phyloP scores from a whole-genome alignment of 2,797 vertebrate genomes.

The Diceros bicornis region DNA sequence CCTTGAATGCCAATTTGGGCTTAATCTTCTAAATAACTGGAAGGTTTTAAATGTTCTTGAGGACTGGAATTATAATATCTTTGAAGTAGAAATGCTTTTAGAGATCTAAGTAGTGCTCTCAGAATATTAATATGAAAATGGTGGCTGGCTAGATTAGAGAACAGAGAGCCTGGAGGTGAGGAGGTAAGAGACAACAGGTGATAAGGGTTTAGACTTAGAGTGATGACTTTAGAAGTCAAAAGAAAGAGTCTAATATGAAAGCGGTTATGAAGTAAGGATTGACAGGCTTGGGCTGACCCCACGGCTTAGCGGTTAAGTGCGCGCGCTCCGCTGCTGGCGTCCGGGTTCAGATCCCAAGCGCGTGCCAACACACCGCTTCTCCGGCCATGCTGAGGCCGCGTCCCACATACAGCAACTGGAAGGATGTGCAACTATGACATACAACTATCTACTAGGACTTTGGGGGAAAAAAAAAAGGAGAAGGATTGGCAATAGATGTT shows the following conservation, averaged over 20 bases:
- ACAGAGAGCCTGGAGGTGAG: not conserved
- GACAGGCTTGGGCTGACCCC: not conserved
- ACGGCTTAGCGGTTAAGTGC: too few relatives aligned
- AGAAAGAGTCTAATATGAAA: not conserved
- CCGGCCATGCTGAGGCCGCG: too few relatives aligned
- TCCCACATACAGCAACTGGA: too few relatives aligned
- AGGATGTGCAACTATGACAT: too few relatives aligned
- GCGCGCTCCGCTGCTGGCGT: too few relatives aligned
- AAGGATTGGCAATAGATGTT: too few relatives aligned
- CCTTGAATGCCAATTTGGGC: not conserved
- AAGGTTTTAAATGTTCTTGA: constrained; percentile 52
- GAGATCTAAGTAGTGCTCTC: constrained; percentile 20
- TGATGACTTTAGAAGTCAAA: not conserved
- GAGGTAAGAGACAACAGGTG: not conserved
- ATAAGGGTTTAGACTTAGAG: not conserved
- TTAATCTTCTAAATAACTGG: constrained; percentile 43
- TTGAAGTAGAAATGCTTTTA: not conserved
- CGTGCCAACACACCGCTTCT: too few relatives aligned
- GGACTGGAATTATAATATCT: constrained; percentile 13
- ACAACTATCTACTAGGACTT: too few relatives aligned
- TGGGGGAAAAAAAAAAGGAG: too few relatives aligned
- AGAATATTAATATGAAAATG: not conserved
- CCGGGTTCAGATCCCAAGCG: too few relatives aligned
- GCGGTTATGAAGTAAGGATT: not conserved
- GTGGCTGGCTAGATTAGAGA: not conserved